Evolutionary conservation across 2,888 invertebrate genomes (phyloP), one percentile per base, ranked within the genome.

Genomic region (Sycophila texana): DNA sequence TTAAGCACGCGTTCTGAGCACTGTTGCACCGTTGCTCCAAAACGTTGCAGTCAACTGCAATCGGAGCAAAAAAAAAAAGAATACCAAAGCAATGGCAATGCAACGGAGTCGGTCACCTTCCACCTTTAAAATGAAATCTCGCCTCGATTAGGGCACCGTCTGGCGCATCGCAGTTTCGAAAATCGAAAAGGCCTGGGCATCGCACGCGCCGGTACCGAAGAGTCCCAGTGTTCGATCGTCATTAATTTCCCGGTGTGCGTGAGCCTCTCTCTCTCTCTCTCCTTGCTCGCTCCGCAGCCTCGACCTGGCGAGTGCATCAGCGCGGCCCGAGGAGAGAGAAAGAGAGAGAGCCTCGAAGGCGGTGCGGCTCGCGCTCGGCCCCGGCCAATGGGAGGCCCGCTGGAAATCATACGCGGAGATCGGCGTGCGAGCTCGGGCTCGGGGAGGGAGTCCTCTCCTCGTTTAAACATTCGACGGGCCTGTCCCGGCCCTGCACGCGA

Each of bases 381-480:
- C 65, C 73, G 84, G 84, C 89, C 89, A 89, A 89, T 89, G 79
- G 84, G 85, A 86, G 84, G 73, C 76, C 83, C 83, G 85, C 86
- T 87, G 85, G 88, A 88, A 89, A 89, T 89, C 89, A 88, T 88
- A 87, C 89, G 84, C 89, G 87, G 85, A 82, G 86, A 88, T 89
- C 89, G 86, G 84, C 85, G 85, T 84, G 83, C 86, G 83, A 83
- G 85, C 84, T 74, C 39, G 60, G 13, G 71, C 66, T 71, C 63
- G 77, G 82, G 82, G 82, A 84, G 87, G 85, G 83, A 84, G 81
- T 83, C 84, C 84, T 85, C 82, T 85, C 86, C 87, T 83, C 83
- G 87, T 87, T 88, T 39, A 39, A 88, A 88, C 88, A 88, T 88
- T 88, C 87, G 88, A 88, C 88, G 87, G 85, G 87, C 88, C 87